A percentile compares a stretch with the other conserved stretches of the same genome.
These are phyloP conservation scores for Drosophila ercepeae DNA, from an alignment of 1,140 invertebrate genomes.

Conservation along the genomic window DNA sequence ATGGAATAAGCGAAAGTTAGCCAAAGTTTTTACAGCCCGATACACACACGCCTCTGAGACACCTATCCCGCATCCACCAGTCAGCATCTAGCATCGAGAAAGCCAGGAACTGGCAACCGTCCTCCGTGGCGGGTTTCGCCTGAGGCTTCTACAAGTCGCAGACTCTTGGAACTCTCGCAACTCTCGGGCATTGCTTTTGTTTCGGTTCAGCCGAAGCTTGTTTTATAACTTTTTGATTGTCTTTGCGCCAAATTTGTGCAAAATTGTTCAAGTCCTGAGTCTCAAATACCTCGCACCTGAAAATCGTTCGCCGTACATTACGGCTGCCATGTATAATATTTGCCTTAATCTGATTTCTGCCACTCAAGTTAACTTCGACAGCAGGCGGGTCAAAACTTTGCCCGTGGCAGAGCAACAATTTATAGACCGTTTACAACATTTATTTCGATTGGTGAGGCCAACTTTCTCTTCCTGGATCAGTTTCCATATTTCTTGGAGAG, in stretches of 20 bases:
- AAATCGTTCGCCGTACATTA: slow-evolving; percentile 48
- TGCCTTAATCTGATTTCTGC: slow-evolving; percentile 74
- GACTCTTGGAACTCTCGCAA: background rate
- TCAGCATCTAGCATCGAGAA: slow-evolving; percentile 26
- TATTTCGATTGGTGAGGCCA: slow-evolving; percentile 53
- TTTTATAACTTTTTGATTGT: slow-evolving; percentile 83
- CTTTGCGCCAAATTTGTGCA: slow-evolving; percentile 78
- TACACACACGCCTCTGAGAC: slow-evolving; percentile 63
- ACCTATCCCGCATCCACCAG: slow-evolving; percentile 19
- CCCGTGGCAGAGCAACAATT: slow-evolving; percentile 67
- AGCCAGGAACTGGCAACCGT: background rate
- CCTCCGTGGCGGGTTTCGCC: slow-evolving; percentile 43
- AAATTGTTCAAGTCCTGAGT: slow-evolving; percentile 62
- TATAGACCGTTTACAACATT: slow-evolving; percentile 68
- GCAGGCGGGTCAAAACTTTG: slow-evolving; percentile 58
- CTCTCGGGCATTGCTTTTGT: slow-evolving; percentile 58
- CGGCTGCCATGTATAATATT: slow-evolving; percentile 70
- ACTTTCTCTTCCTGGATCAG: slow-evolving; percentile 33
- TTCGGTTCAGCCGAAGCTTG: slow-evolving; percentile 58
- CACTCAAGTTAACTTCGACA: slow-evolving; percentile 67
- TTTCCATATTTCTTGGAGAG: slow-evolving; percentile 4
- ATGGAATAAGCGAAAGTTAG: slow-evolving; percentile 56
- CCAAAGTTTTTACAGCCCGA: slow-evolving; percentile 74
- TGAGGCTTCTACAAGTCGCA: slow-evolving; percentile 15
- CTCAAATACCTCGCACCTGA: slow-evolving; percentile 30